Evolutionary conservation across 1,140 invertebrate genomes (phyloP).

Genomic region (Formica selysi): DNA sequence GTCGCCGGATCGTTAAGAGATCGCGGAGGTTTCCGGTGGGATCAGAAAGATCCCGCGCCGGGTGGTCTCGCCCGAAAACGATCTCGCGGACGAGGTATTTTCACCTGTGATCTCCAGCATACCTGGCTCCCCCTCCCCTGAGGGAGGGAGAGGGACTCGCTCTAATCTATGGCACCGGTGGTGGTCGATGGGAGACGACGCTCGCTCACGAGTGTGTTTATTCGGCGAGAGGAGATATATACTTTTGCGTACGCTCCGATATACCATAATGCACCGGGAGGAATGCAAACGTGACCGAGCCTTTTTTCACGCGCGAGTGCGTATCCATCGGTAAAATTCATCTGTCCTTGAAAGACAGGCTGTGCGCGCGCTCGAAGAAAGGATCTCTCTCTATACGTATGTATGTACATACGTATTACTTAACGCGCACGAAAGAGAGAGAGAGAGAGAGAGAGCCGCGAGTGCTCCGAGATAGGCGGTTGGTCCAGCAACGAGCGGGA

Average conservation of each 20-base stretch:
- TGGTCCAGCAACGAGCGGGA: slow-evolving; percentile 78
- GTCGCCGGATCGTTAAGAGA: too few species aligned
- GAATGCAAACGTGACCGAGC: slow-evolving; percentile 62
- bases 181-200: too few species aligned
- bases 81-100: too few species aligned
- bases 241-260: slow-evolving; percentile 22
- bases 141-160: too few species aligned
- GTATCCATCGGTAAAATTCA: slow-evolving; percentile 58
- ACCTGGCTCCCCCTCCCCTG: too few species aligned
- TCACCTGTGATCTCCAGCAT: too few species aligned
- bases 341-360: slow-evolving; percentile 66
- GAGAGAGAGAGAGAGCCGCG: too few species aligned
- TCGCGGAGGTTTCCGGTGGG: too few species aligned
- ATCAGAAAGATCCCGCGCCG: too few species aligned
- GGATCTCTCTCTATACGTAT: not conserved
- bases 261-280: slow-evolving; percentile 37
- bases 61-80: too few species aligned
- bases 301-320: slow-evolving; percentile 60
- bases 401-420: slow-evolving; percentile 38
- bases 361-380: slow-evolving; percentile 51
- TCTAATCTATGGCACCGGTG: too few species aligned
- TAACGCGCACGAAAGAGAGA: slow-evolving; percentile 26
- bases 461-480: not conserved
- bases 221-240: not conserved
- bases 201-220: not conserved